Base-by-base conservation (phyloP, 1,140 invertebrate species). In the Goniozus legneri region DNA sequence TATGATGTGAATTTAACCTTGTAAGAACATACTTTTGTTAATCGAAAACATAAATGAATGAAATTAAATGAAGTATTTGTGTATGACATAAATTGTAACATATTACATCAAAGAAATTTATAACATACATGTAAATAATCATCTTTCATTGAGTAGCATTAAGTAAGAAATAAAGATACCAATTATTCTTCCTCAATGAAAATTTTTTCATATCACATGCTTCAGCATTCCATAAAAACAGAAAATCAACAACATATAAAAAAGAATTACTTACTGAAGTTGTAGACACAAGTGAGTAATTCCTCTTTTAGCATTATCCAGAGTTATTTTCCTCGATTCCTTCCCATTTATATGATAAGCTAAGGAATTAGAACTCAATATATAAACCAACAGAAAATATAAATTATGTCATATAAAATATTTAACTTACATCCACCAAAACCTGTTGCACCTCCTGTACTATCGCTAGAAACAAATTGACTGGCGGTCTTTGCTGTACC, bases 401-500 rank as follows among this genome's bases (percentile, higher is more conserved):
- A n/a, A n/a, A n/a, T n/a, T n/a, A n/a, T n/a, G n/a, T n/a, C n/a
- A n/a, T n/a, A 35, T 44, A 14, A 21, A 24, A 21, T 22, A 8
- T 14, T 22, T 20, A 38, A 46, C 19, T 2, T 64, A 85, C 84
- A 77, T 63, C 80, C 76, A 32, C 86, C 86, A 71, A 90, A 89
- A 47, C 85, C 84, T 14, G 82, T 84, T 32, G 85, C 84, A 31
- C 87, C 87, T 38, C 89, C 89, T 66, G 87, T 86, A 52, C 89
- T 89, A 46, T 96, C 92, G 16, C 84, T 84, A 1, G 91, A 87
- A 0, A 98, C 92, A 77, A 96, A 96, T 65, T 95, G 91, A 45
- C 95, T 95, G 52, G 97, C 84, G 12, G 91, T 86, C 48, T 86
- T 89, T 35, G 87, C 82, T 36, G 88, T 88, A 14, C 95, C 96